Evolutionary conservation across 1,140 invertebrate species (phyloP), one percentile per base, ranked within the genome.

Genomic region (Drosophila micromelanica): DNA sequence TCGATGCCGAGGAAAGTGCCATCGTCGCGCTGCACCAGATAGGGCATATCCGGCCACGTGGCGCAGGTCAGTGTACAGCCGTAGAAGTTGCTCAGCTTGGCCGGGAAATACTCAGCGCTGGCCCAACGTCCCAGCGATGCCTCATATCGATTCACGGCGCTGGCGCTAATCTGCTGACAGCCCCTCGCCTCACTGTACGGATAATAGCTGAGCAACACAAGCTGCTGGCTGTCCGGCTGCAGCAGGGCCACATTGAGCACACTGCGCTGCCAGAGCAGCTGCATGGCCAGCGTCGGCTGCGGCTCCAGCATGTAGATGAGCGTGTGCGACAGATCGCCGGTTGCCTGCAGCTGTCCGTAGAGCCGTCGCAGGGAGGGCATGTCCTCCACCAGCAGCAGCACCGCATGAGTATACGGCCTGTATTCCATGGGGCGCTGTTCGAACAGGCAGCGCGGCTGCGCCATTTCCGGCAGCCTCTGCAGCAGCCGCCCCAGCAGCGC

Each of bases 11-110:
- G 51, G 17, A 85, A 91, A 42, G 46, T 23, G 27, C 45, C 59
- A 11, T 54, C 71, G 12, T n/a, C 61, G 0, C 60, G 48, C 30
- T 57, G 51, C 7, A 82, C 69, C 48, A 91, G 40, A 37, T 91
- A 91, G 5, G 90, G 90, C 80, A 91, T 82, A 13, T 91, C 84
- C 62, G 87, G 72, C 90, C 90, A 91, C 2, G 90, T 91, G 51
- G 90, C 90, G 32, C 90, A 91, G 9, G 71, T 80, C 27, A 91
- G 11, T 0, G 61, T 72, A 37, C 90, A 91, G 38, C 90, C 90
- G 42, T 76, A 56, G 9, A 91, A 84, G 20, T 91, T 86, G 2
- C 23, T 9, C 38, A 90, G 35, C 40, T 91, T 91, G 3, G 52
- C 9, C 1, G 84, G 80, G 56, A 82, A 91, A 45, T 74, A 78